Evolutionary conservation across 2,888 invertebrate species (phyloP).

Genomic region (Chrysolina oricalcia): DNA sequence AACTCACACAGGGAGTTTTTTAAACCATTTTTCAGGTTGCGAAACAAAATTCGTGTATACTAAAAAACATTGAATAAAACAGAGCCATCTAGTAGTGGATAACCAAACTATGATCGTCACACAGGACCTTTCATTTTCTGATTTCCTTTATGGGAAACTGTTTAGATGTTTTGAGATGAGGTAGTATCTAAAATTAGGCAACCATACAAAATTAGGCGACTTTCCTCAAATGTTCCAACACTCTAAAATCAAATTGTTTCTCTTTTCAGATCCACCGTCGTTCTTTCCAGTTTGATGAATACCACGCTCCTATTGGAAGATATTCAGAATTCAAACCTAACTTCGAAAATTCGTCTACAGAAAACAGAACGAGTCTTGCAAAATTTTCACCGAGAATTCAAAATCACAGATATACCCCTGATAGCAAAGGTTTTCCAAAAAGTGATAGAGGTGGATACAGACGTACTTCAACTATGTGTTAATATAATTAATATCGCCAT

Average conservation of each 20-base stretch:
- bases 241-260: not conserved
- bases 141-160: too few species aligned
- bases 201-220: too few species aligned
- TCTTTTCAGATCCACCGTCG: conserved; percentile 36
- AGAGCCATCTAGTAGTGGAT: too few species aligned
- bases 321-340: not conserved
- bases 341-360: not conserved
- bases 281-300: conserved; percentile 29
- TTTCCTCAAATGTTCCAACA: not conserved
- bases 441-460: conserved; percentile 18
- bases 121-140: too few species aligned
- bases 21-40: too few species aligned
- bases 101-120: too few species aligned
- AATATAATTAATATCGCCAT: conserved; percentile 33
- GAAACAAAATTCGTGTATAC: too few species aligned
- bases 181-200: too few species aligned
- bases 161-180: too few species aligned
- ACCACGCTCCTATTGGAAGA: conserved; percentile 36
- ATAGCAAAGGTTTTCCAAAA: conserved; percentile 23
- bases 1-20: too few species aligned
- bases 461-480: conserved; percentile 17
- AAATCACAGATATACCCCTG: conserved; percentile 26
- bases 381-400: conserved; percentile 4
- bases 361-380: not conserved
- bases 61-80: too few species aligned